Conservation (phyloP, 2,888 invertebrate species). For the Boloria euphrosyne region DNA sequence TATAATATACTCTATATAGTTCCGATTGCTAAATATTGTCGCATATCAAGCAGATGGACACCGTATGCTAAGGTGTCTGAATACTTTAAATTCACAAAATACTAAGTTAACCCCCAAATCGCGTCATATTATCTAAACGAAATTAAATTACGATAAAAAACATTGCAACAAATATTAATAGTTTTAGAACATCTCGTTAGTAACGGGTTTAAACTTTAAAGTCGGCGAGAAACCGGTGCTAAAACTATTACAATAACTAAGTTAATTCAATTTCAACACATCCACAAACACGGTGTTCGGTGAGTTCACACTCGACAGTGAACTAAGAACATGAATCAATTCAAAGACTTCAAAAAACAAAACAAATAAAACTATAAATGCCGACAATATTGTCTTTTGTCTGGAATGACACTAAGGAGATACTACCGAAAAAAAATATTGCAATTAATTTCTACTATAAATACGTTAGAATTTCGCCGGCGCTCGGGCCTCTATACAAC, state of each 20-base stretch:
- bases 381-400: slow-evolving; percentile 81
- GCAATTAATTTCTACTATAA: slow-evolving; percentile 50
- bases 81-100: slow-evolving; percentile 58
- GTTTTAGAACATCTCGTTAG: slow-evolving; percentile 63
- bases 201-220: slow-evolving; percentile 49
- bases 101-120: slow-evolving; percentile 45
- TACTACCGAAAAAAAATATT: slow-evolving; percentile 52
- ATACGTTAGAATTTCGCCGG: slow-evolving; percentile 67
- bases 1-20: slow-evolving; percentile 77
- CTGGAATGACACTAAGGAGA: slow-evolving; percentile 77
- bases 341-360: slow-evolving; percentile 39
- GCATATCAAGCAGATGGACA: slow-evolving; percentile 76
- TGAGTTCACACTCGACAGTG: slow-evolving; percentile 50
- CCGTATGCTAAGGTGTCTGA: slow-evolving; percentile 65
- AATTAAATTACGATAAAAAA: slow-evolving; percentile 46
- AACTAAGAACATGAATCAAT: slow-evolving; percentile 49
- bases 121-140: slow-evolving; percentile 43
- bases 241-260: slow-evolving; percentile 61
- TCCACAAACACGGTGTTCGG: slow-evolving; percentile 56
- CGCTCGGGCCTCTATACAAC: slow-evolving; percentile 59
- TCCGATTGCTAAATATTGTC: slow-evolving; percentile 81
- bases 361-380: slow-evolving; percentile 78
- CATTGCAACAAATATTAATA: slow-evolving; percentile 52
- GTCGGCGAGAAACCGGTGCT: slow-evolving; percentile 59
- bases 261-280: slow-evolving; percentile 61